Conservation (phyloP, 2,113 vertebrate genomes). For the Cygnus buccinator region DNA sequence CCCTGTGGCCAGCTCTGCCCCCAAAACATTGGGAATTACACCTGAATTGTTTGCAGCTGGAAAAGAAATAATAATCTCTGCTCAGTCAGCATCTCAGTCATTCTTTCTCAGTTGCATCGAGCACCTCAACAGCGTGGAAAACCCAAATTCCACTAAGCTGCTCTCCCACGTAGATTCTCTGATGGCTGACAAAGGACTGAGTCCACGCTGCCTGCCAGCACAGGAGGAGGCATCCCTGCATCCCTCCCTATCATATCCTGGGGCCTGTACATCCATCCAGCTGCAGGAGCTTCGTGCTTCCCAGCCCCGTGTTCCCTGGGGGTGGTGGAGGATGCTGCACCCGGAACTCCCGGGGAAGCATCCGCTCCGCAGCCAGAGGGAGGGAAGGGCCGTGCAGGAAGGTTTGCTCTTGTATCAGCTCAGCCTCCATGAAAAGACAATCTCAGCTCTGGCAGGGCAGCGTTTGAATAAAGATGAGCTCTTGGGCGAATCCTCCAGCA, state of each 20-base stretch:
- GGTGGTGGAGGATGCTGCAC: background rate
- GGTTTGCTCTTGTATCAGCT: background rate
- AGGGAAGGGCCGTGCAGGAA: background rate
- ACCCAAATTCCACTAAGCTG: background rate
- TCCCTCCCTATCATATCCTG: background rate
- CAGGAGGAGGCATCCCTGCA: background rate
- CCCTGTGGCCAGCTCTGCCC: rapidly evolving
- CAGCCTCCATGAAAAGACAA: slow-evolving; percentile 47
- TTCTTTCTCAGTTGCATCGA: background rate
- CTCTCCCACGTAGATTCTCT: background rate
- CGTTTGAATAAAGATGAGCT: slow-evolving; percentile 60
- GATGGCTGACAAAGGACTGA: background rate
- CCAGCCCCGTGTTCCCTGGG: rapidly evolving
- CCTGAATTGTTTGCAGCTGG: rapidly evolving
- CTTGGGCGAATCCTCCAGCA: background rate
- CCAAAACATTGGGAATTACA: background rate
- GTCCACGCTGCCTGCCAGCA: rapidly evolving
- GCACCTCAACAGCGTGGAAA: background rate
- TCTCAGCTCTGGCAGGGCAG: background rate
- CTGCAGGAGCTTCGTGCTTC: background rate
- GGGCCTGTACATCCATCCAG: background rate
- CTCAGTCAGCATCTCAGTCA: background rate
- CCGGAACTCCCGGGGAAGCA: background rate
- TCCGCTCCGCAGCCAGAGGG: rapidly evolving
- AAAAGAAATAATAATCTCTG: background rate